Conservation (phyloP, 2,797 vertebrate species). For the Agapornis canus region DNA sequence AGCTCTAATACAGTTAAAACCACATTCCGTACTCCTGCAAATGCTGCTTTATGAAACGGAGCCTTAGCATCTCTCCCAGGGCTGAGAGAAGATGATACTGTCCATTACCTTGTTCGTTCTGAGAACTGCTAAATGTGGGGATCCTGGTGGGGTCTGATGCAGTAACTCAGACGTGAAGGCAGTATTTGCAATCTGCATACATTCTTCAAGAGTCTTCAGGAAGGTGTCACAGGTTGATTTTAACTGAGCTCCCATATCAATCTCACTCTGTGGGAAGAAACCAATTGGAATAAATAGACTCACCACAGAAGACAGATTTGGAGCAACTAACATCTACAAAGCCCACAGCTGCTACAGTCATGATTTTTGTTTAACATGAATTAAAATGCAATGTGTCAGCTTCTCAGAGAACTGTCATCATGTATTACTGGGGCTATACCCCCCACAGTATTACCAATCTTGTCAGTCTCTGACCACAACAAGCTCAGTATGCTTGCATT, state of each 20-base stretch:
- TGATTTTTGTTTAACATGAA: neutral
- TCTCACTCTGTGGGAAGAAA: slow-evolving; percentile 71
- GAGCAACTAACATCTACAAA: neutral
- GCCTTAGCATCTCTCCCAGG: neutral
- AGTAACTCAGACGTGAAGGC: slow-evolving; percentile 88
- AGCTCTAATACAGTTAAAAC: neutral
- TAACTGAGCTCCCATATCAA: slow-evolving; percentile 88
- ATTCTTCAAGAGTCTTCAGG: slow-evolving; percentile 96
- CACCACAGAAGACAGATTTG: neutral
- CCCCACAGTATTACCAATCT: neutral
- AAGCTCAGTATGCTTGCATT: neutral
- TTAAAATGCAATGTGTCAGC: neutral
- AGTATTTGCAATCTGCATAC: slow-evolving; percentile 95
- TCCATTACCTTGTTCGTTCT: slow-evolving; percentile 88
- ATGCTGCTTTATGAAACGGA: neutral
- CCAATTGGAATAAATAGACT: slow-evolving; percentile 5
- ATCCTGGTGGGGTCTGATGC: slow-evolving; percentile 85
- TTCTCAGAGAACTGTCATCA: neutral
- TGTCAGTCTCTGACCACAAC: neutral
- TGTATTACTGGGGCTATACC: neutral
- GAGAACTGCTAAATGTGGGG: slow-evolving; percentile 86
- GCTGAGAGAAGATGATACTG: neutral
- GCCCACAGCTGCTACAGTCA: neutral
- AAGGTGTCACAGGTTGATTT: slow-evolving; percentile 97
- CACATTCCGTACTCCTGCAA: neutral